Conservation (phyloP, 2,113 vertebrate species). For the Syngnathus floridae region DNA sequence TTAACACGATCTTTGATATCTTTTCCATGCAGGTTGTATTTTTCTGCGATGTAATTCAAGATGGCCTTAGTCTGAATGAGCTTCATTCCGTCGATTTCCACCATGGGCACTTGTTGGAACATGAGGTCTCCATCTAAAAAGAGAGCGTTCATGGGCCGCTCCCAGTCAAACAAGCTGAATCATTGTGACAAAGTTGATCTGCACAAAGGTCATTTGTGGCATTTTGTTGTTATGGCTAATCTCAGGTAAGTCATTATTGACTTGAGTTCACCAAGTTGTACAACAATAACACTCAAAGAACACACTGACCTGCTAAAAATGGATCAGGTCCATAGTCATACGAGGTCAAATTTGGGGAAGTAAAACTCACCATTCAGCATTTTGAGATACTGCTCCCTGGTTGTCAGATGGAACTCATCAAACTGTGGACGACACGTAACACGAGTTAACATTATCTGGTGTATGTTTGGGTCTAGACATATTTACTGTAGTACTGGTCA, state of each 20-base stretch:
- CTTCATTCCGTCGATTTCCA: slow-evolving; percentile 89
- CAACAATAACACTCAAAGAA: neutral
- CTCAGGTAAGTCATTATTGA: neutral
- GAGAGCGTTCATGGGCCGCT: neutral
- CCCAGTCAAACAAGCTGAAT: neutral
- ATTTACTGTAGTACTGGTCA: neutral
- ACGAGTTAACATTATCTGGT: neutral
- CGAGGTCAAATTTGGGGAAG: neutral
- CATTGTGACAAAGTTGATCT: neutral
- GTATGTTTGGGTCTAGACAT: neutral
- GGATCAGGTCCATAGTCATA: neutral
- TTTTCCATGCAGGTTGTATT: slow-evolving; percentile 82
- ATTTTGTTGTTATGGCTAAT: neutral
- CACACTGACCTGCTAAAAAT: neutral
- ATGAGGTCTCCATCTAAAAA: slow-evolving; percentile 72
- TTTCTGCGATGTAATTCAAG: slow-evolving; percentile 82
- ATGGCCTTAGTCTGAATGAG: slow-evolving; percentile 84
- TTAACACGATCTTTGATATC: slow-evolving; percentile 77
- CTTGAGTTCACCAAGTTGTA: neutral
- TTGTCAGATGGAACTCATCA: slow-evolving; percentile 78
- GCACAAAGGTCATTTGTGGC: neutral
- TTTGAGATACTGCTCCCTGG: slow-evolving; percentile 73
- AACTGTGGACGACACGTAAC: slow-evolving; percentile 66
- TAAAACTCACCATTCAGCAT: slow-evolving; percentile 72
- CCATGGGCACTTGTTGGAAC: slow-evolving; percentile 86